Percentiles rank a stretch among this genome's conserved stretches.
Conservation (phyloP, 2,888 invertebrate species). For the Phyllotreta cruciferae region DNA sequence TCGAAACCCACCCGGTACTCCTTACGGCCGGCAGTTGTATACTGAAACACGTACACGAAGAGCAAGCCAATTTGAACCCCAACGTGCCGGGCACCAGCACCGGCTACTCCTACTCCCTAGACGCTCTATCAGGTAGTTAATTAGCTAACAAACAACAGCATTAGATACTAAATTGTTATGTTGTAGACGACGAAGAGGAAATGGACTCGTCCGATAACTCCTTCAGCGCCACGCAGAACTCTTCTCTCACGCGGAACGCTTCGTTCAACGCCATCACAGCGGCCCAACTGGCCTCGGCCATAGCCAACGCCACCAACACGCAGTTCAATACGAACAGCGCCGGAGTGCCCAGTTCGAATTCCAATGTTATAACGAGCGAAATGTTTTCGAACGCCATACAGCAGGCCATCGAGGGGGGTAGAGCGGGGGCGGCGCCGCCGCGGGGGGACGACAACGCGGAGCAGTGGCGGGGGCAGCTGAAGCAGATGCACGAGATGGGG, state of each 20-base stretch:
- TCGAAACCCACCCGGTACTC: conserved; percentile 73
- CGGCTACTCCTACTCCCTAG: conserved; percentile 63
- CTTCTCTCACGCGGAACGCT: conserved; percentile 52
- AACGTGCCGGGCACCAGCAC: conserved; percentile 63
- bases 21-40: conserved; percentile 74
- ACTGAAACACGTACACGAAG: conserved; percentile 62
- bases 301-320: conserved; percentile 66
- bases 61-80: conserved; percentile 64
- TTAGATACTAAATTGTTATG: too few species aligned
- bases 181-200: conserved; percentile 64
- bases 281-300: conserved; percentile 76
- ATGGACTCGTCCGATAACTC: conserved; percentile 61
- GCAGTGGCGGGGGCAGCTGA: conserved; percentile 66
- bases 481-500: conserved; percentile 91
- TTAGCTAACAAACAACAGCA: conserved; percentile 58
- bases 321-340: conserved; percentile 49
- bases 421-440: conserved; percentile 23
- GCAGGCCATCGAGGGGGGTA: conserved; percentile 65
- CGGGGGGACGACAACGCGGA: conserved; percentile 48
- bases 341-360: conserved; percentile 42
- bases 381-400: conserved; percentile 82
- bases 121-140: conserved; percentile 61
- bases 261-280: conserved; percentile 69
- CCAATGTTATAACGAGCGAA: conserved; percentile 71
- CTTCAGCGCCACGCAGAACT: conserved; percentile 41